Percentiles rank a stretch among this genome's conserved stretches.
These are phyloP conservation scores for Chaetodon trifasciatus DNA, from an alignment of 2,797 vertebrate genomes.

Conservation along the genomic window DNA sequence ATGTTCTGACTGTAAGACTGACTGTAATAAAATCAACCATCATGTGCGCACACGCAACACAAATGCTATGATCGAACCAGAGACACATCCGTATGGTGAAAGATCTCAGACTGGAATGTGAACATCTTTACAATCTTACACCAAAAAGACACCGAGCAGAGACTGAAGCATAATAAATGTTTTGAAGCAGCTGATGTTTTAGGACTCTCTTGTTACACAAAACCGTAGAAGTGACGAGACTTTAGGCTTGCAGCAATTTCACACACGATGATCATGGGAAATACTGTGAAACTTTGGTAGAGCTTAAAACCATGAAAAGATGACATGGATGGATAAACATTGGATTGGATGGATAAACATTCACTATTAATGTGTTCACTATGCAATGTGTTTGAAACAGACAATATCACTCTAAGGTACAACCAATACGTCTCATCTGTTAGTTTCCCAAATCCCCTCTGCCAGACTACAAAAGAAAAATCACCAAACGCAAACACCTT, in stretches of 20 bases:
- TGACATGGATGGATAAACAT: constrained; percentile 43
- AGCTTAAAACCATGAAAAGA: background rate
- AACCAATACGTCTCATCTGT: background rate
- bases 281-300: constrained; percentile 12
- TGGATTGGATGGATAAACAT: constrained; percentile 18
- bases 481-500: constrained; percentile 22
- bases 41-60: background rate
- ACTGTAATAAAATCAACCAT: background rate
- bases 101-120: constrained; percentile 51
- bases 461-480: constrained; percentile 7
- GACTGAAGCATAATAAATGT: background rate
- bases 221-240: constrained; percentile 8
- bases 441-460: background rate
- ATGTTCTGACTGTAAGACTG: constrained; percentile 27
- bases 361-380: constrained; percentile 30
- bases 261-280: background rate
- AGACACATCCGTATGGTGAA: constrained; percentile 16
- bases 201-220: background rate
- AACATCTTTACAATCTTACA: constrained; percentile 27
- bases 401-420: background rate
- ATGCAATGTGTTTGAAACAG: background rate
- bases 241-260: background rate
- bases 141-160: constrained; percentile 1
- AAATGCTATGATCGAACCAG: background rate
- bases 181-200: background rate